A percentile compares a stretch with the other conserved stretches of the same genome.
Conservation (phyloP, 1,140 invertebrate genomes). For the Lasaia peninsularis region DNA sequence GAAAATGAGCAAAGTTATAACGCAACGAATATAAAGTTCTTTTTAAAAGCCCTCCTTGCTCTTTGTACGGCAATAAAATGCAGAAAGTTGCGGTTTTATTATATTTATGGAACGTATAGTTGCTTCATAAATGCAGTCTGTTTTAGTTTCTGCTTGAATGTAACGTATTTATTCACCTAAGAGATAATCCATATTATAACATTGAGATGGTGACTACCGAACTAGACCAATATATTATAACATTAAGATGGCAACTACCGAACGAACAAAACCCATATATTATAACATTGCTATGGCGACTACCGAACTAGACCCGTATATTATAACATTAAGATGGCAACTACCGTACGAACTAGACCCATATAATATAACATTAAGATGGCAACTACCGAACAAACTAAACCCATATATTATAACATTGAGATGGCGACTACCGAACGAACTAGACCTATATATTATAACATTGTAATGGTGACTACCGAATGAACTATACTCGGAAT, state of each 20-base stretch:
- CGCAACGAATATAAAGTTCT: constrained; percentile 12
- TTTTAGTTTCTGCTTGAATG: constrained; percentile 22
- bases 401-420: constrained; percentile 9
- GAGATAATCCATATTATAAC: constrained; percentile 10
- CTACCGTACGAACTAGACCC: too few species aligned
- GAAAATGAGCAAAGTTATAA: constrained; percentile 11
- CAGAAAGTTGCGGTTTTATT: constrained; percentile 21
- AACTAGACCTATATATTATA: too few species aligned
- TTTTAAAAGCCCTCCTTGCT: constrained; percentile 12
- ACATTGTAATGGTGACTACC: too few species aligned
- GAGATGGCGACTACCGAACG: too few species aligned
- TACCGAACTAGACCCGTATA: too few species aligned
- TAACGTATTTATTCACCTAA: constrained; percentile 21
- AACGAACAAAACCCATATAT: too few species aligned
- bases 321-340: constrained; percentile 4
- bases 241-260: too few species aligned
- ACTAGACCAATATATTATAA: too few species aligned
- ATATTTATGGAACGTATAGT: constrained; percentile 22
- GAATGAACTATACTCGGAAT: too few species aligned
- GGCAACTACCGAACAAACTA: too few species aligned
- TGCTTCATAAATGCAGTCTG: constrained; percentile 25
- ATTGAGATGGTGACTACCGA: constrained; percentile 1
- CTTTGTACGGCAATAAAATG: constrained; percentile 11
- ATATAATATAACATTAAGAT: too few species aligned
- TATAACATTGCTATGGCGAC: too few species aligned